Evolutionary conservation across 2,113 vertebrate genomes (phyloP), one percentile per base, ranked within the genome.

Genomic region (Callopanchax toddi): DNA sequence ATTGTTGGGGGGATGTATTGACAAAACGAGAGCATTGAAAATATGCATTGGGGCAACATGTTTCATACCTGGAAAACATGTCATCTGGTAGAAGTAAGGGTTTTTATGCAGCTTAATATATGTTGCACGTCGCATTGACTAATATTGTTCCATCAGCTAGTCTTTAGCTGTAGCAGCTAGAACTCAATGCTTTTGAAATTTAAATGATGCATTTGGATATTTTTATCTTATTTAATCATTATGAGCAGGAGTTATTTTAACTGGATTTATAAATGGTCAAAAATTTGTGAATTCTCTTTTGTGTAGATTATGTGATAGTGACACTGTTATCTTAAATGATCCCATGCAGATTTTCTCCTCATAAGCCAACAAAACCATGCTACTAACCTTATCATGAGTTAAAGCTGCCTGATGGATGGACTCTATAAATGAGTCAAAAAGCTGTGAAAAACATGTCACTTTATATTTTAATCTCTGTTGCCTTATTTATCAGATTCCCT

Each of bases 401-500:
- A 57, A 57, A 54, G 18, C 11, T 40, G 6, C 4, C 10, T 6
- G 9, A 4, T 4, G 5, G 16, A 53, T 6, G 37, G 29, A 26
- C 26, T 68, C 53, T 59, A 64, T 6, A 43, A 23, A 54, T 64
- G 57, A 52, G 3, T 48, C n/a, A 12, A 50, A 16, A 75, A 80
- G 48, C 74, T 84, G 83, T 85, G 87, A 87, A 80, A 73, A 54
- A 69, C 11, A 22, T 46, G 43, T 49, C 76, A 71, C 75, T 79
- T 79, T 80, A 68, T 48, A 34, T 37, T 69, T 67, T 34, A 56
- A 71, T 66, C 43, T 76, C 5, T n/a, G 54, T 4, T 66, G 25
- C 53, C 54, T 59, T 67, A 66, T 80, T 62, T 82, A 69, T 56
- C 15, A 44, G 6, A 57, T 61, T 37, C 20, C 15, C n/a, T 69